Percentiles rank a stretch among this genome's conserved stretches.
Conservation (phyloP, 1,140 invertebrate species). For the Neodiprion lecontei region DNA sequence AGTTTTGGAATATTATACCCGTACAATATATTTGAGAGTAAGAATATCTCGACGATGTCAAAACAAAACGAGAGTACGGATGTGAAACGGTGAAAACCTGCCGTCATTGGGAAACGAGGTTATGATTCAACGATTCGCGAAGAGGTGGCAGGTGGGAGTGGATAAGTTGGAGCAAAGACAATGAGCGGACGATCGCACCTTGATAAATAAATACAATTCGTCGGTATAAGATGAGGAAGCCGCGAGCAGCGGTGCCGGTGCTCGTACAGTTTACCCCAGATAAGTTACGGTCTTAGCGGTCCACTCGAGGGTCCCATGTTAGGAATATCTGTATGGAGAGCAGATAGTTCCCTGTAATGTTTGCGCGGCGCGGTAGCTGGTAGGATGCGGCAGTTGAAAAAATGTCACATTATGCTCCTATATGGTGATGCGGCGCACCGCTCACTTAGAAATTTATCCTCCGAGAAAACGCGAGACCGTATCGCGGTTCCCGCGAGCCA, state of each 20-base stretch:
- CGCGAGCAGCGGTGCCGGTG: background rate
- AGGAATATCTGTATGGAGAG: constrained; percentile 47
- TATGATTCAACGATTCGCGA: background rate
- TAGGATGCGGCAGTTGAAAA: constrained; percentile 27
- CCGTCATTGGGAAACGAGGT: no score
- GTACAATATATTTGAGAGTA: no score
- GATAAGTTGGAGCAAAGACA: background rate
- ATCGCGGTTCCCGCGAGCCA: background rate
- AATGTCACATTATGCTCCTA: constrained; percentile 58
- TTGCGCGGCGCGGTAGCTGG: constrained; percentile 26
- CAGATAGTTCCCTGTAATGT: constrained; percentile 13
- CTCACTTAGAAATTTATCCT: constrained; percentile 51
- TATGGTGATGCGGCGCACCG: constrained; percentile 50
- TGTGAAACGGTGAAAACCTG: no score
- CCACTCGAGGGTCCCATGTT: constrained; percentile 46
- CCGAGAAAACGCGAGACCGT: constrained; percentile 18
- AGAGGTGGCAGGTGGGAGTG: background rate
- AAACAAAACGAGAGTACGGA: no score
- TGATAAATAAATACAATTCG: constrained; percentile 23
- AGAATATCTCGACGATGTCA: no score
- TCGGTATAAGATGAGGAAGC: constrained; percentile 24
- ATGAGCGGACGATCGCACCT: background rate
- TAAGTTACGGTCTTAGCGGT: constrained; percentile 32
- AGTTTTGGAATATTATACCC: no score
- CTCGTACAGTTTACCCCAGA: constrained; percentile 10